Conservation (phyloP, 2,797 vertebrate species). For the Microctenopoma stevenorrisi region DNA sequence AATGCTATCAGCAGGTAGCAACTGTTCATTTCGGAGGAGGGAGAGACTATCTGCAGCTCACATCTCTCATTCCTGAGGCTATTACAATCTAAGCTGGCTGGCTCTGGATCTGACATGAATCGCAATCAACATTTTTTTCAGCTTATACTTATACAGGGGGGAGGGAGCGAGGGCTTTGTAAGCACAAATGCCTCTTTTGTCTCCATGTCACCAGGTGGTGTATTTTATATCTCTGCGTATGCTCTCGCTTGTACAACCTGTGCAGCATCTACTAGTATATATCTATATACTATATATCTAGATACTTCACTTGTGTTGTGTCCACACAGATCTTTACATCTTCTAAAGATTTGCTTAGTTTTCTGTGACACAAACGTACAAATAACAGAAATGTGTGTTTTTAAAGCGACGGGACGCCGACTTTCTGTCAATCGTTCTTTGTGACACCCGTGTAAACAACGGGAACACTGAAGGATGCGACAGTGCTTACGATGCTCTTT, state of each 20-base stretch:
- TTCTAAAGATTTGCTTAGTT: neutral
- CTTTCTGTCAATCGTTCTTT: neutral
- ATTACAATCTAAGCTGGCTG: constrained; percentile 16
- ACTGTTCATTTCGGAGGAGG: neutral
- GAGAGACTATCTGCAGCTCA: constrained; percentile 31
- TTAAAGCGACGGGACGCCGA: neutral
- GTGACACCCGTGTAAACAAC: neutral
- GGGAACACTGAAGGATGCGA: constrained; percentile 16
- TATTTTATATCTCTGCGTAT: neutral
- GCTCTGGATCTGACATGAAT: constrained; percentile 18
- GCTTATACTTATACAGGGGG: neutral
- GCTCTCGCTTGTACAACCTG: neutral
- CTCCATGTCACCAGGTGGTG: neutral
- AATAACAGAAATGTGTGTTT: neutral
- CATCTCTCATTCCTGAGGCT: constrained; percentile 51
- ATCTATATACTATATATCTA: neutral
- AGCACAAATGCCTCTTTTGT: constrained; percentile 11
- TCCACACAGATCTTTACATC: neutral
- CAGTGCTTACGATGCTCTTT: constrained; percentile 15
- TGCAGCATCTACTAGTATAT: no score
- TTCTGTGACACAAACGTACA: neutral
- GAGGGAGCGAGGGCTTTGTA: neutral
- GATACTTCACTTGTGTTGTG: no score
- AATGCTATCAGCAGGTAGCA: constrained; percentile 23
- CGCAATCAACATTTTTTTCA: constrained; percentile 23